Base-by-base conservation (phyloP, 2,797 vertebrate species). In the Thunnus albacares region DNA sequence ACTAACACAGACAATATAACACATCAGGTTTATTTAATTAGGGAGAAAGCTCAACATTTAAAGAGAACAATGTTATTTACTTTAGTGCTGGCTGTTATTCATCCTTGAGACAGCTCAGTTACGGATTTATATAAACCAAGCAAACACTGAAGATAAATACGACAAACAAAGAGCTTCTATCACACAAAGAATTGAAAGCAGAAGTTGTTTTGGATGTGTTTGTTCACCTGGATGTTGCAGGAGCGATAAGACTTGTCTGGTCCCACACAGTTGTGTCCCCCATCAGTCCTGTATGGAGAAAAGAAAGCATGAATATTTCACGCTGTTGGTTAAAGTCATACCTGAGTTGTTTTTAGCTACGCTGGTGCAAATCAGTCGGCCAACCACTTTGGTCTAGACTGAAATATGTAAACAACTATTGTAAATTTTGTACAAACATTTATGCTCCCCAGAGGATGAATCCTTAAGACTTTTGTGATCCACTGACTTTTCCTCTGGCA, bases 211-310 rank as follows among this genome's bases (percentile, higher is more conserved):
- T 18, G 22, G 52, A 12, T 10, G 33, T 61, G 33, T 61, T 56
- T 47, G 15, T 52, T 80, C 89, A 99, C 98, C 98, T 99, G 96
- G 15, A 96, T 86, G 84, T 96, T 97, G 90, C 98, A 99, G 12
- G 96, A 95, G 55, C 87, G 95, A 86, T 97, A 96, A 30, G 95
- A 97, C 90, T 91, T 97, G 35, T 93, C 79, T 24, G 97, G 96
- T 65, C 98, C 98, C 75, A 97, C 95, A 71, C 98, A 99, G 95
- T 94, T 96, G 84, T 96, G 92, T 75, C 96, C 95, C 80, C 96
- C 96, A 70, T 98, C 98, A 72, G 93, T 89, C 94, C 98, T 99
- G 82, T 17, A 20, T 15, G 65, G 2, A 58, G 13, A 51, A 53
- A 43, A 71, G 6, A 9, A 20, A 74, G 38, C 5, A 47, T 26